Percentiles rank a stretch among this genome's conserved stretches.
Conservation (phyloP, 2,797 vertebrate genomes). For the Notamacropus eugenii region DNA sequence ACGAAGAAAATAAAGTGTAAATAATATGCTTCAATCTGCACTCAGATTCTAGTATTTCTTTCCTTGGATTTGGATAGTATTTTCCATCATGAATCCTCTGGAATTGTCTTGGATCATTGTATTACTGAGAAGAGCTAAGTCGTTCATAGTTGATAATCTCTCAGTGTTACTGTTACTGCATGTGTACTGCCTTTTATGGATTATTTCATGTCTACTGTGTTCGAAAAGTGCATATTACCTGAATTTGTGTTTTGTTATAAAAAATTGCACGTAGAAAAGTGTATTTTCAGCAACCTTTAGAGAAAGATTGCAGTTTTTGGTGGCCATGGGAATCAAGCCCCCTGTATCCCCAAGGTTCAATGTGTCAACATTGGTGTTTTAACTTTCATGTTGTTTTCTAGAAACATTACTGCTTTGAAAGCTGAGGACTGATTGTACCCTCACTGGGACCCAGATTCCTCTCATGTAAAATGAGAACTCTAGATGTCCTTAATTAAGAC, state of each 20-base stretch:
- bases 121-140: not conserved
- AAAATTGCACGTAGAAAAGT: not conserved
- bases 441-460: not conserved
- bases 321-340: not conserved
- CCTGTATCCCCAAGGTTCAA: not conserved
- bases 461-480: not conserved
- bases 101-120: not conserved
- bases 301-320: not conserved
- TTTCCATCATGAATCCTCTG: not conserved
- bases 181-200: not conserved
- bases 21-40: not conserved
- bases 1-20: not conserved
- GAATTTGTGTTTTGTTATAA: not conserved
- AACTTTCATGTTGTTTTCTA: not conserved
- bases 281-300: not conserved
- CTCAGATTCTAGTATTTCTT: not conserved
- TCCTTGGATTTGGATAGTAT: not conserved
- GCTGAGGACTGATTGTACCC: not conserved
- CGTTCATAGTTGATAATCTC: not conserved
- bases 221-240: not conserved
- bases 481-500: not conserved
- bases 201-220: not conserved
- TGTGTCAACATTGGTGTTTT: not conserved
- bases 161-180: not conserved
- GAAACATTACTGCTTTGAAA: not conserved